Evolutionary conservation across 2,888 invertebrate genomes (phyloP).

Genomic region (Orchestes rusci): DNA sequence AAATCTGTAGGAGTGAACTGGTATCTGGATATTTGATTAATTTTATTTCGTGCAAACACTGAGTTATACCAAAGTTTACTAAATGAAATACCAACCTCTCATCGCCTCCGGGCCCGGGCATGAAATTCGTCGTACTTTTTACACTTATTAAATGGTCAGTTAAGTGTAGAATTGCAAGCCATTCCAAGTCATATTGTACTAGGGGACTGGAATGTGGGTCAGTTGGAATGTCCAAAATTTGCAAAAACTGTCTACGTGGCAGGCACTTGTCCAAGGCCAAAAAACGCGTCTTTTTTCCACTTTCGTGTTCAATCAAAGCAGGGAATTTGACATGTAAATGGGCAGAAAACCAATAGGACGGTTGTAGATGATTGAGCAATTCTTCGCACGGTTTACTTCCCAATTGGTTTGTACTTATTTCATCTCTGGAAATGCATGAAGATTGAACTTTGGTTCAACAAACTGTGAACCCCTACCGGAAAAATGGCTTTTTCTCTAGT

Average conservation of each 20-base stretch:
- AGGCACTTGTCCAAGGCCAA: conserved; percentile 95
- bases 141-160: conserved; percentile 85
- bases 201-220: conserved; percentile 49
- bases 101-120: conserved; percentile 71
- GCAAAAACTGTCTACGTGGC: conserved; percentile 80
- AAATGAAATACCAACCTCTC: conserved; percentile 50
- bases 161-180: conserved; percentile 79
- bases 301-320: conserved; percentile 72
- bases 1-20: conserved; percentile 66
- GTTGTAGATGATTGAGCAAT: conserved; percentile 71
- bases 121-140: conserved; percentile 59
- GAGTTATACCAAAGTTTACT: neutral
- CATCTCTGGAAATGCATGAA: conserved; percentile 56
- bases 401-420: conserved; percentile 72
- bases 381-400: conserved; percentile 84
- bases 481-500: conserved; percentile 70
- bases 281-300: conserved; percentile 63
- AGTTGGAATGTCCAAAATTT: conserved; percentile 61
- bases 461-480: conserved; percentile 50
- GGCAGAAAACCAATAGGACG: conserved; percentile 93
- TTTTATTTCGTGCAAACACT: conserved; percentile 1
- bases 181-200: conserved; percentile 82
- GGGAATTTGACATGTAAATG: conserved; percentile 96
- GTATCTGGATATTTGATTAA: conserved; percentile 48
- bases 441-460: conserved; percentile 9